These are phyloP conservation scores for Drosophila atripex DNA, from an alignment of 2,888 invertebrate species.

Conservation along the genomic window DNA sequence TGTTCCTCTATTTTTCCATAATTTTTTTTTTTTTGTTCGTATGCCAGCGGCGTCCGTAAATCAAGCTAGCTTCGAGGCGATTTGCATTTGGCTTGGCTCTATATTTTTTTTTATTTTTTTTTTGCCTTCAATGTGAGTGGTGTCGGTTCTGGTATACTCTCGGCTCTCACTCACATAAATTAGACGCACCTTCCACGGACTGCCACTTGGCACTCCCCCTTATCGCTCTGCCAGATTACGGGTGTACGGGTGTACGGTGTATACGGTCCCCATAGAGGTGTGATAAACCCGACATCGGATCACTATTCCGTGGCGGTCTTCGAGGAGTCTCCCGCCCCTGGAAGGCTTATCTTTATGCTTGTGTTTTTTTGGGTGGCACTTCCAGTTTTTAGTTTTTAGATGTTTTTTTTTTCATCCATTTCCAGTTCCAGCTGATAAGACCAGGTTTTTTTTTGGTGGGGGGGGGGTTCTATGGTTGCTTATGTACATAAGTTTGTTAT, in stretches of 20 bases:
- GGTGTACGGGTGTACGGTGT: background rate
- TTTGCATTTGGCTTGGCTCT: conserved; percentile 61
- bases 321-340: conserved; percentile 1
- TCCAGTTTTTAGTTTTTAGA: background rate
- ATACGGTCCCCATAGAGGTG: conserved; percentile 3
- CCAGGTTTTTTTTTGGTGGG: too few species aligned
- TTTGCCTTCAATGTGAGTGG: background rate
- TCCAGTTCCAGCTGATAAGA: conserved; percentile 4
- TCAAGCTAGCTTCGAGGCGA: conserved; percentile 46
- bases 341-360: conserved; percentile 28
- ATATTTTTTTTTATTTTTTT: too few species aligned
- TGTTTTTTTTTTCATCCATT: background rate
- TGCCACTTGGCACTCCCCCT: conserved; percentile 44
- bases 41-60: conserved; percentile 66
- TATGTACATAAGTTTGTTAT: background rate
- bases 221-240: conserved; percentile 29
- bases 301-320: conserved; percentile 2
- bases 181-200: conserved; percentile 42
- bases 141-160: background rate
- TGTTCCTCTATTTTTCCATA: background rate
- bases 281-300: conserved; percentile 19
- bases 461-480: too few species aligned
- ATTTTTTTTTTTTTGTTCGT: conserved; percentile 38
- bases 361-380: conserved; percentile 7
- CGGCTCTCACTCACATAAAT: conserved; percentile 50